A percentile compares a stretch with the other conserved stretches of the same genome.
phyloP scores from a whole-genome alignment of 2,888 invertebrate species.

The Caenorhabditis sp. region DNA sequence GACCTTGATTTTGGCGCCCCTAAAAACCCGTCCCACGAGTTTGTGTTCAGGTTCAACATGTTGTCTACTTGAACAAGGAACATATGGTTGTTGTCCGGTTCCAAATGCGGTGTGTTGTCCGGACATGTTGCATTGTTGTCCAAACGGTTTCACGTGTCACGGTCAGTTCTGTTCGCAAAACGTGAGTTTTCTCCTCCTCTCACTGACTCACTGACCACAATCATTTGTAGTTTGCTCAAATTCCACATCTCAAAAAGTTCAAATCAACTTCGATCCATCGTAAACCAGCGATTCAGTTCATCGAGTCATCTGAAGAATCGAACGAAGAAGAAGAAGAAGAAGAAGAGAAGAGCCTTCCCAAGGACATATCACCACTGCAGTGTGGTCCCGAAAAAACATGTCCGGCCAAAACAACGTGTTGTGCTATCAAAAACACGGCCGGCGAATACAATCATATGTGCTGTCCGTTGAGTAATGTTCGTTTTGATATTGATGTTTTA shows the following conservation, averaged over 20 bases:
- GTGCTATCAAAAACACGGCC: slow-evolving; percentile 4
- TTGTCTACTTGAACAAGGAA: slow-evolving; percentile 35
- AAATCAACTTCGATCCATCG: slow-evolving; percentile 41
- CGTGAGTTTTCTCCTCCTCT: not conserved
- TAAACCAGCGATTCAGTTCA: slow-evolving; percentile 34
- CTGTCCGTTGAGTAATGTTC: slow-evolving; percentile 50
- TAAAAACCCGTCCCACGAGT: too few relatives aligned
- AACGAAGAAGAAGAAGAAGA: not conserved
- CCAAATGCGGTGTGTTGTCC: slow-evolving; percentile 37
- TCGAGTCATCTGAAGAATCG: slow-evolving; percentile 10
- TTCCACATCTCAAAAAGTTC: slow-evolving; percentile 42
- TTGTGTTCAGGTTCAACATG: slow-evolving; percentile 27
- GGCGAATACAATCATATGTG: slow-evolving; percentile 29
- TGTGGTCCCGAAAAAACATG: slow-evolving; percentile 40
- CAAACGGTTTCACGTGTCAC: slow-evolving; percentile 48
- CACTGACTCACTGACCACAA: too few relatives aligned
- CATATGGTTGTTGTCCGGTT: slow-evolving; percentile 45
- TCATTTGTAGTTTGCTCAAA: slow-evolving; percentile 21
- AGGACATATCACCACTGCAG: slow-evolving; percentile 11
- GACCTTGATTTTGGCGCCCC: too few relatives aligned
- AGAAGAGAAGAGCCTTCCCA: slow-evolving; percentile 13
- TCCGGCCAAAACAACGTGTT: slow-evolving; percentile 48
- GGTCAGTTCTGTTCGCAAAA: slow-evolving; percentile 45
- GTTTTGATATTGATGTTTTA: too few relatives aligned
- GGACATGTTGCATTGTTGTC: slow-evolving; percentile 56